Evolutionary conservation across 2,888 invertebrate species (phyloP).

Genomic region (Cerastis leucographa): DNA sequence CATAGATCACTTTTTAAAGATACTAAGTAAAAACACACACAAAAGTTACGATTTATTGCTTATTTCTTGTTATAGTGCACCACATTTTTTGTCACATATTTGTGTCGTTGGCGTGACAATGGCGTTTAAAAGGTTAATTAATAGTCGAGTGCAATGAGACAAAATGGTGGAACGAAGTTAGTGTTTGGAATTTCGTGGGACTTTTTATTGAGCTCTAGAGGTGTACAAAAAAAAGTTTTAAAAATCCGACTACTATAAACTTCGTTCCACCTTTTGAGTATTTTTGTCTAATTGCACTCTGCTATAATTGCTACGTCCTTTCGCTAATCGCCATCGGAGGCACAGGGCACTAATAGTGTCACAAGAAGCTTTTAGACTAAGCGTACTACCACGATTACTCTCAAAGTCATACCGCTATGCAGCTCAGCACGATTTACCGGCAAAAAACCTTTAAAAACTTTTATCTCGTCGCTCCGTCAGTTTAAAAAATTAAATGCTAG

Average conservation of each 20-base stretch:
- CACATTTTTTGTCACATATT: too few species aligned
- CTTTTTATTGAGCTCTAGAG: neutral
- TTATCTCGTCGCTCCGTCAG: slow-evolving; percentile 6
- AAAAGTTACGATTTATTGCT: too few species aligned
- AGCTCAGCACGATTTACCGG: slow-evolving; percentile 9
- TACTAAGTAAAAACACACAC: too few species aligned
- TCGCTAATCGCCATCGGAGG: neutral
- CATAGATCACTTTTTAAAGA: too few species aligned
- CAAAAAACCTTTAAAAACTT: slow-evolving; percentile 25
- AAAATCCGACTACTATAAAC: neutral
- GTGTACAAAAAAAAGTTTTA: too few species aligned
- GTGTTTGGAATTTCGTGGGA: neutral
- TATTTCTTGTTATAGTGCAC: too few species aligned
- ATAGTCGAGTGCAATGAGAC: neutral
- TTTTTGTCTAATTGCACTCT: neutral
- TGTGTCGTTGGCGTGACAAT: too few species aligned
- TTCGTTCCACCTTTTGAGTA: neutral
- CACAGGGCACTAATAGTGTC: neutral
- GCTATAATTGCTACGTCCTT: neutral
- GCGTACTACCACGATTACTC: slow-evolving; percentile 12
- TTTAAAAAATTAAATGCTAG: slow-evolving; percentile 22
- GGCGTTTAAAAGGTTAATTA: too few species aligned
- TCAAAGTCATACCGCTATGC: slow-evolving; percentile 8
- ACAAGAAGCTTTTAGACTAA: slow-evolving; percentile 14
- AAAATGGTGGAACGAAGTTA: neutral